Percentiles rank a stretch among this genome's conserved stretches.
phyloP scores from a whole-genome alignment of 2,797 vertebrate species.

The Phylloscopus collybita region DNA sequence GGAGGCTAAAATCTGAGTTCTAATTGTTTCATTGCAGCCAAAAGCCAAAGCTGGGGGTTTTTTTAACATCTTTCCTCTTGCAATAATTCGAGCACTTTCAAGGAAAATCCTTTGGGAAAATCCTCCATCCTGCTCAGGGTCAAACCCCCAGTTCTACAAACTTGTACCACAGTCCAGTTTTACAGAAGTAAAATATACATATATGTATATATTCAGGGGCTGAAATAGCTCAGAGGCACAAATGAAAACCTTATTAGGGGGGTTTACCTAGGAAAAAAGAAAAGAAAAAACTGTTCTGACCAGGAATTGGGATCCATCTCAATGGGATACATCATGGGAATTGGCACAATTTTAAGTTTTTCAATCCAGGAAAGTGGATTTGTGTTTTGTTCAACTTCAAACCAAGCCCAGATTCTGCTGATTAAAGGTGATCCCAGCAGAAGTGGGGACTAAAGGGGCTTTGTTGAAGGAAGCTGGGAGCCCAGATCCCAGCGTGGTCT shows the following conservation, averaged over 20 bases:
- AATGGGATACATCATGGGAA: background rate
- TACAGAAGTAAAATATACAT: background rate
- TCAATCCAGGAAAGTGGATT: background rate
- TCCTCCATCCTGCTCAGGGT: background rate
- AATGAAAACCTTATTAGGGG: background rate
- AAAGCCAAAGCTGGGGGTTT: background rate
- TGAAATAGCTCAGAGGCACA: background rate
- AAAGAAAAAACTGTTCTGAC: background rate
- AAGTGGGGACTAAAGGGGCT: background rate
- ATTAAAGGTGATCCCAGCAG: background rate
- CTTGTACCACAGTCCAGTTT: background rate
- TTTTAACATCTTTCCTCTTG: slow-evolving; percentile 15
- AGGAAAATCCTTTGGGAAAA: background rate
- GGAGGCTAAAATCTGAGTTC: slow-evolving; percentile 25
- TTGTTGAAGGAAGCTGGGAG: background rate
- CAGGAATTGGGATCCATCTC: background rate
- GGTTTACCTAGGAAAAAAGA: background rate
- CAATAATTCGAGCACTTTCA: slow-evolving; percentile 39
- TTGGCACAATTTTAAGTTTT: background rate
- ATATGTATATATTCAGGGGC: background rate
- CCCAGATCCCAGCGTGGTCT: background rate
- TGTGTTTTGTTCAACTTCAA: background rate
- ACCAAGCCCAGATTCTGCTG: background rate
- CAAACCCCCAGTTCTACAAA: background rate
- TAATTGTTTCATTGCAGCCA: slow-evolving; percentile 19